These are phyloP conservation scores for Rhea americana DNA, from an alignment of 2,113 vertebrate species.

Conservation along the genomic window DNA sequence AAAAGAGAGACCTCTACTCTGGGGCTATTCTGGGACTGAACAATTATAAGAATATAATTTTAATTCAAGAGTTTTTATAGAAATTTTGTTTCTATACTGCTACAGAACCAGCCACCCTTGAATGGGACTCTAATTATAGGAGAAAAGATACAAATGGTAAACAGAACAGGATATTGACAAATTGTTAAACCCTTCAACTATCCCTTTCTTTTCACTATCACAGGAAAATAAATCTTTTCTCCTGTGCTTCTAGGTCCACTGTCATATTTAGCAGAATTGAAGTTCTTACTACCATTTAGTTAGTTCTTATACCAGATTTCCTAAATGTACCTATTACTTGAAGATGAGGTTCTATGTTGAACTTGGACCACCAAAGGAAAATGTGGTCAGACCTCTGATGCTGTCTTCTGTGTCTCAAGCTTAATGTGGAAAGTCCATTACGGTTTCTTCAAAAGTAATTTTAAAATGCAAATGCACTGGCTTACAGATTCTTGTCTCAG, in stretches of 20 bases:
- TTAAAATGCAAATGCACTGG: slow-evolving; percentile 70
- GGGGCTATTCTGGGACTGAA: not conserved
- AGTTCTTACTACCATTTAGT: slow-evolving; percentile 8
- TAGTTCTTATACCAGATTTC: not conserved
- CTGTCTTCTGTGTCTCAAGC: slow-evolving; percentile 8
- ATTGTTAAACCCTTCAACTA: not conserved
- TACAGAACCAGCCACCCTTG: not conserved
- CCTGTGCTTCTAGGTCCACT: not conserved
- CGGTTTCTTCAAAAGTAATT: slow-evolving; percentile 73
- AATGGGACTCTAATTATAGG: not conserved
- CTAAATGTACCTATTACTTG: not conserved
- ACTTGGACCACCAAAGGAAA: not conserved
- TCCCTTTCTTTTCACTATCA: not conserved
- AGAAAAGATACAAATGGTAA: not conserved
- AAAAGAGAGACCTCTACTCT: not conserved
- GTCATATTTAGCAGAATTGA: not conserved
- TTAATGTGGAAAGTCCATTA: slow-evolving; percentile 53
- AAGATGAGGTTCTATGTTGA: not conserved
- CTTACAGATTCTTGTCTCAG: slow-evolving; percentile 62
- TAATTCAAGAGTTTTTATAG: not conserved
- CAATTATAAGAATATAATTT: not conserved
- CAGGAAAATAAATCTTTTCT: not conserved
- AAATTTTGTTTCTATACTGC: not conserved
- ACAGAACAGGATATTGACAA: not conserved
- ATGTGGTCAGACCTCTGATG: not conserved